A percentile compares a stretch with the other conserved stretches of the same genome.
Evolutionary conservation across 2,113 vertebrate species (phyloP).

Genomic region (Acrocephalus arundinaceus): DNA sequence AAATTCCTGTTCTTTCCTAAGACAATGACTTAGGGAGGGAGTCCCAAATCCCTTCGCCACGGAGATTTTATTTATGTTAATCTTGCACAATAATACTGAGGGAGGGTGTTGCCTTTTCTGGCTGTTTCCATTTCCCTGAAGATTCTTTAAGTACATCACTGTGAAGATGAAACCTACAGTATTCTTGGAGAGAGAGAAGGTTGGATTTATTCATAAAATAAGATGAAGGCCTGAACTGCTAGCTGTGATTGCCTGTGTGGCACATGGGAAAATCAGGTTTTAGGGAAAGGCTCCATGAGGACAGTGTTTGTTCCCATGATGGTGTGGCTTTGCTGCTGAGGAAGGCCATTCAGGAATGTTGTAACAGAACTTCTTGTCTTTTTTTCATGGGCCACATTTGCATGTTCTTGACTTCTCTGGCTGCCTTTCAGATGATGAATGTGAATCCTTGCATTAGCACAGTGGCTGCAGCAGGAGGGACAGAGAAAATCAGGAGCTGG

Average conservation of each 20-base stretch:
- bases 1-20: slow-evolving; percentile 41
- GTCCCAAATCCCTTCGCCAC: background rate
- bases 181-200: background rate
- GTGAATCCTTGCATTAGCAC: background rate
- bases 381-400: background rate
- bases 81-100: background rate
- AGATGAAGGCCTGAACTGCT: background rate
- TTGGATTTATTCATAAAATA: background rate
- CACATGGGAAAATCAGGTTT: background rate
- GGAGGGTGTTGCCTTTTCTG: background rate
- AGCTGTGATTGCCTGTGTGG: background rate
- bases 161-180: slow-evolving; percentile 66
- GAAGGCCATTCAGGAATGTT: background rate
- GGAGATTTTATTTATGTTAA: slow-evolving; percentile 9
- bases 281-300: background rate
- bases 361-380: background rate
- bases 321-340: background rate
- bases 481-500: background rate
- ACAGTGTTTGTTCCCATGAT: background rate
- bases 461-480: background rate
- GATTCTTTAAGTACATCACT: slow-evolving; percentile 22
- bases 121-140: background rate
- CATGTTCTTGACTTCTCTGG: background rate
- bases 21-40: background rate
- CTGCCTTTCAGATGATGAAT: background rate